A percentile compares a stretch with the other conserved stretches of the same genome.
phyloP scores from a whole-genome alignment of 1,140 invertebrate species.

The Maconellicoccus hirsutus region DNA sequence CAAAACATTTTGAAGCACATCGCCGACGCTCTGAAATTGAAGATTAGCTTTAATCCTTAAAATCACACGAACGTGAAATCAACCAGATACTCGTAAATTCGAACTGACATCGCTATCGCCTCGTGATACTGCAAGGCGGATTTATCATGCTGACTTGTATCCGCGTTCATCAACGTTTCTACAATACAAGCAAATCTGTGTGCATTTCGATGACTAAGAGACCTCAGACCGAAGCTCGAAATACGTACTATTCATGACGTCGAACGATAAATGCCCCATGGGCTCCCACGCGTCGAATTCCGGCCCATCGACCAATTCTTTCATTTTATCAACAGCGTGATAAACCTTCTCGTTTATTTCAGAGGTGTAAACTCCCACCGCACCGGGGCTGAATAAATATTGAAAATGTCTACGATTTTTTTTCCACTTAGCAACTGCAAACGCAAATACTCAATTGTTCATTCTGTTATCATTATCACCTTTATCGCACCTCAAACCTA shows the following conservation, averaged over 20 bases:
- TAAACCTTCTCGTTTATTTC: neutral
- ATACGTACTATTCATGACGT: neutral
- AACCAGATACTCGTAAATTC: too few species aligned
- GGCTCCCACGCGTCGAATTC: neutral
- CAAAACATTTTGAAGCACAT: neutral
- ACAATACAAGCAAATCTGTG: neutral
- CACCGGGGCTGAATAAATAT: neutral
- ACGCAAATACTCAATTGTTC: neutral
- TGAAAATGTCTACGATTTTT: neutral
- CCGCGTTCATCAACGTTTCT: neutral
- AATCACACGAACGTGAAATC: too few species aligned
- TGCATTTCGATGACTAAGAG: neutral
- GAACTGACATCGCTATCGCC: neutral
- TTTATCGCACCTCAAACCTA: neutral
- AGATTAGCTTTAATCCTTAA: neutral
- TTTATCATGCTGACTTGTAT: neutral
- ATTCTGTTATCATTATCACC: neutral
- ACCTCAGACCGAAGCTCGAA: neutral
- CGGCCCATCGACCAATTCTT: neutral
- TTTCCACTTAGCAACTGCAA: neutral
- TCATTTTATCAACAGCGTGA: neutral
- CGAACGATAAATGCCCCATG: neutral
- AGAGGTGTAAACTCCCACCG: neutral
- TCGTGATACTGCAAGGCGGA: neutral
- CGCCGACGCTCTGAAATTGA: neutral